These are phyloP conservation scores for Caenorhabditis sp. DNA, from an alignment of 2,888 invertebrate species.

Conservation along the genomic window DNA sequence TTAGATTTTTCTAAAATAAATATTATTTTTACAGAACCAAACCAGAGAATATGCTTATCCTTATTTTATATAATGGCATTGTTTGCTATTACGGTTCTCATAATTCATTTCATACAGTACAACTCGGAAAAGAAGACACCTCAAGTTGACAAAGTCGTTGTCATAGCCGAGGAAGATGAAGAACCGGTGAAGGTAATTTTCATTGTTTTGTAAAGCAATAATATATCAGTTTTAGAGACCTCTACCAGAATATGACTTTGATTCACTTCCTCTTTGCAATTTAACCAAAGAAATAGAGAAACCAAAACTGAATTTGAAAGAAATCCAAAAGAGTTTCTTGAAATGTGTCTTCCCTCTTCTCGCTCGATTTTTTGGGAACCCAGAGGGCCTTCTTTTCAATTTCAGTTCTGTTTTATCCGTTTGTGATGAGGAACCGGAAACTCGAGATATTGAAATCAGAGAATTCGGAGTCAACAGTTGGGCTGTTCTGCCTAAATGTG, in stretches of 20 bases:
- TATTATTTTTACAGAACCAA: background rate
- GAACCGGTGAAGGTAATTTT: background rate
- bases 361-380: conserved; percentile 11
- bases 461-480: conserved; percentile 3
- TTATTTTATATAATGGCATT: conserved; percentile 25
- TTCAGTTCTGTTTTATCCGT: conserved; percentile 9
- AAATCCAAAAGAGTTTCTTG: background rate
- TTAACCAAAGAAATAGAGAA: background rate
- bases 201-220: no score
- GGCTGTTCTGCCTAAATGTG: conserved; percentile 26
- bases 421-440: conserved; percentile 27
- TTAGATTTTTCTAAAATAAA: no score
- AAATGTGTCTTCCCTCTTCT: conserved; percentile 27
- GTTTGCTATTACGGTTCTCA: conserved; percentile 24
- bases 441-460: conserved; percentile 29
- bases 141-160: background rate
- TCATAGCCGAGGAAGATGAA: background rate
- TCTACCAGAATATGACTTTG: background rate
- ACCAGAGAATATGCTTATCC: background rate
- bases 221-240: conserved; percentile 6
- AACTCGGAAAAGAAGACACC: background rate
- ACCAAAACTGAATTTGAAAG: conserved; percentile 20
- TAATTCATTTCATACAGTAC: conserved; percentile 37
- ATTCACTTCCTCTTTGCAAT: conserved; percentile 11
- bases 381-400: conserved; percentile 33